Evolutionary conservation across 2,888 invertebrate genomes (phyloP).

Genomic region (Polyploca ridens): DNA sequence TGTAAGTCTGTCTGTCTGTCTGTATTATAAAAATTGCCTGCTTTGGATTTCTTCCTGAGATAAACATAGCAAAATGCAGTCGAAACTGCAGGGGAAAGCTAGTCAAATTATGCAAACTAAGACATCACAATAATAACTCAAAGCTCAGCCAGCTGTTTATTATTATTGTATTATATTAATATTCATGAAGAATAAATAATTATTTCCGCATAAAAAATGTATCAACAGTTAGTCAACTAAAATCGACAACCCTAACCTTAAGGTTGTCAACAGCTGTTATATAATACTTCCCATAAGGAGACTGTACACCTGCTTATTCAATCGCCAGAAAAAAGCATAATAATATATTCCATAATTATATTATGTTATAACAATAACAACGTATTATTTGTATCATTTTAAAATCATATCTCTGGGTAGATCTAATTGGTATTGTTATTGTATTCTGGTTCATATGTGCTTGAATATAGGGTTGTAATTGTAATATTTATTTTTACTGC

Average conservation of each 20-base stretch:
- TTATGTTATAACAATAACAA: neutral
- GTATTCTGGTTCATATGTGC: neutral
- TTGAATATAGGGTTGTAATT: neutral
- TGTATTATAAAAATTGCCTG: too few species aligned
- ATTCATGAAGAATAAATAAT: neutral
- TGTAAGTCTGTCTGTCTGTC: too few species aligned
- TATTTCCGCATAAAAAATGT: neutral
- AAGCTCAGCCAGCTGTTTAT: neutral
- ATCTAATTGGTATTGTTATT: neutral
- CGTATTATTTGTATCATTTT: neutral
- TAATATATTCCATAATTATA: neutral
- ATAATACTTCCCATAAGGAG: neutral
- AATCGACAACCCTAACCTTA: neutral
- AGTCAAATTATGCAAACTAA: too few species aligned
- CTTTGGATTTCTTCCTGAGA: too few species aligned
- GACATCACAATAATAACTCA: neutral
- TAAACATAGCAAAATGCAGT: too few species aligned
- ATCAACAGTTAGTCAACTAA: neutral
- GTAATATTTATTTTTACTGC: neutral
- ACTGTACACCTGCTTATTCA: neutral
- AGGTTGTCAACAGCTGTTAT: slow-evolving; percentile 3
- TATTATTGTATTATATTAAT: neutral
- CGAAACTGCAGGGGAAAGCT: neutral
- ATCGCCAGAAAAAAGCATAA: neutral
- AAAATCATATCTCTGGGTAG: neutral